These are phyloP conservation scores for Mactromeris polynyma DNA, from an alignment of 2,888 invertebrate genomes.

Conservation along the genomic window DNA sequence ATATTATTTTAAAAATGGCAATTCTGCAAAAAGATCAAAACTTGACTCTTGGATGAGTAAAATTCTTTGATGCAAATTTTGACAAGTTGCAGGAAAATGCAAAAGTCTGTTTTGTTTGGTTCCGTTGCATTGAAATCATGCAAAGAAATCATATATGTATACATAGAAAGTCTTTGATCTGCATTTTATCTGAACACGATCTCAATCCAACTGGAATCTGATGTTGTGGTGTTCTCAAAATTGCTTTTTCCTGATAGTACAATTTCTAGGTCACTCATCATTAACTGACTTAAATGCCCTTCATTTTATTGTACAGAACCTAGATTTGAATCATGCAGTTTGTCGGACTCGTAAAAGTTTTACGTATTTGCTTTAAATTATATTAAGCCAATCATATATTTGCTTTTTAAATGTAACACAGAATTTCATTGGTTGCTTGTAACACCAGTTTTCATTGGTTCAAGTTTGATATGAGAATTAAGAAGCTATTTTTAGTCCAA, in stretches of 20 bases:
- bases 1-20: not conserved
- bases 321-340: conserved; percentile 2
- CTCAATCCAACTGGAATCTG: not conserved
- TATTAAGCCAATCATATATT: conserved; percentile 18
- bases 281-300: not conserved
- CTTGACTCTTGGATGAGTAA: too few species aligned
- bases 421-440: conserved; percentile 13
- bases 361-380: conserved; percentile 1
- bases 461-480: not conserved
- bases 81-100: too few species aligned
- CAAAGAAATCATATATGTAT: not conserved
- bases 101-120: not conserved
- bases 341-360: not conserved
- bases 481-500: not conserved
- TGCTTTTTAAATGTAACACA: conserved; percentile 17
- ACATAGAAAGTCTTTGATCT: not conserved
- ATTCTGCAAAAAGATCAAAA: not conserved
- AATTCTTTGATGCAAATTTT: too few species aligned
- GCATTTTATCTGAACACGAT: not conserved
- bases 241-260: not conserved
- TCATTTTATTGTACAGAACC: not conserved
- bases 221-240: not conserved
- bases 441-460: conserved; percentile 11
- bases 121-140: not conserved
- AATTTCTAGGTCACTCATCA: not conserved